These are phyloP conservation scores for Coturnix japonica DNA, from an alignment of 2,113 vertebrate genomes.

Conservation along the genomic window DNA sequence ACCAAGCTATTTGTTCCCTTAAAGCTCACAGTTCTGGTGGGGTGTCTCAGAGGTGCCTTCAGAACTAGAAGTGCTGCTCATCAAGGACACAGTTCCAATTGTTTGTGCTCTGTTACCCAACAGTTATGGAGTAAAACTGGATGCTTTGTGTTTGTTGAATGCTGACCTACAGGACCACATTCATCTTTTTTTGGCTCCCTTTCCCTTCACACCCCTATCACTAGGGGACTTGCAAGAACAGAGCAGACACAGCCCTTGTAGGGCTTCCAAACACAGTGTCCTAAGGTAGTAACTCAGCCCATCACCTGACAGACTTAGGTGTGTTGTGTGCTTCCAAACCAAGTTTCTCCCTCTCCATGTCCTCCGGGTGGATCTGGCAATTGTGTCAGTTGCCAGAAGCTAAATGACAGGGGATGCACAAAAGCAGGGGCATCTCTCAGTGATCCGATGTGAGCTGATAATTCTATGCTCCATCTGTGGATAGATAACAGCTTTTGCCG, in stretches of 20 bases:
- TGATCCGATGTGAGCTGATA: not conserved
- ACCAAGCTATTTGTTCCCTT: not conserved
- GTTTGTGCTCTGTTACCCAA: not conserved
- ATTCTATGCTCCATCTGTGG: not conserved
- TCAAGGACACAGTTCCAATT: not conserved
- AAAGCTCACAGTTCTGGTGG: not conserved
- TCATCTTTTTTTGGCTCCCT: not conserved
- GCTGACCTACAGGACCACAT: not conserved
- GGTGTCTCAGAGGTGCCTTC: not conserved
- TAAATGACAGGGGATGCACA: not conserved
- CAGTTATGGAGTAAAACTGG: not conserved
- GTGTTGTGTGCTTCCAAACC: not conserved
- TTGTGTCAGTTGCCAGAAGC: not conserved
- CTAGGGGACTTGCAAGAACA: not conserved
- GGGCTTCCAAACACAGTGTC: not conserved
- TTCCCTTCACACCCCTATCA: not conserved
- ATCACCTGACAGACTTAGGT: not conserved
- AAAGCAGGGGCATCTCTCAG: not conserved
- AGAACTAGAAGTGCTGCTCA: not conserved
- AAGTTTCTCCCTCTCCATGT: not conserved
- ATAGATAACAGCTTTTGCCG: not conserved
- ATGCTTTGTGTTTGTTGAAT: not conserved
- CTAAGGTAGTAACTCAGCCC: not conserved
- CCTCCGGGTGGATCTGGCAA: not conserved
- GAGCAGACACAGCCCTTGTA: not conserved